phyloP scores from a whole-genome alignment of 2,113 vertebrate species.

The Sterrhoptilus dennistouni region DNA sequence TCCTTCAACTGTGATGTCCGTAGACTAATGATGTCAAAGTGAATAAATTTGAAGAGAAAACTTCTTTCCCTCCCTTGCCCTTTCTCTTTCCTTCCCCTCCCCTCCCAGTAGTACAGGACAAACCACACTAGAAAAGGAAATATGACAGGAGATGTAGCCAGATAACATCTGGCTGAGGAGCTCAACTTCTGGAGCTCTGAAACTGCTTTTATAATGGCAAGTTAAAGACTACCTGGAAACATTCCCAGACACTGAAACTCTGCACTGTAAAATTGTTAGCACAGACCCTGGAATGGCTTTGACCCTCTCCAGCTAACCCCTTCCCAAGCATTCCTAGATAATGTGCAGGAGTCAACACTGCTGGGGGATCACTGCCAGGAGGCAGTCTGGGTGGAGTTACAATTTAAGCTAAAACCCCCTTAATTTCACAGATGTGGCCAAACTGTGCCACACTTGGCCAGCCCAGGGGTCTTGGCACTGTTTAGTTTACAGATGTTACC shows the following conservation, averaged over 20 bases:
- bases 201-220: background rate
- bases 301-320: background rate
- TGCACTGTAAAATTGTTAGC: background rate
- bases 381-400: background rate
- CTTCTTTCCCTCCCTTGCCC: too few relatives aligned
- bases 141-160: background rate
- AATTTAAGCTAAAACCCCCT: background rate
- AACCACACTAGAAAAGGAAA: background rate
- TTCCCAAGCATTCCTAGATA: background rate
- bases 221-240: slow-evolving; percentile 10
- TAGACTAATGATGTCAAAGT: background rate
- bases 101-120: background rate
- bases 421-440: background rate
- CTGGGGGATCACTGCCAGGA: background rate
- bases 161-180: background rate
- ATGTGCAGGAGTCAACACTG: background rate
- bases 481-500: background rate
- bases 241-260: slow-evolving; percentile 24
- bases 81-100: background rate
- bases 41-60: background rate
- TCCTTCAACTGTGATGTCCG: background rate
- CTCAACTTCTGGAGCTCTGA: background rate
- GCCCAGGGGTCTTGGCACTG: background rate
- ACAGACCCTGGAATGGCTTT: background rate
- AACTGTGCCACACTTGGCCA: background rate